These are phyloP conservation scores for Orestias chungarensis DNA, from an alignment of 2,797 vertebrate genomes.

Conservation along the genomic window DNA sequence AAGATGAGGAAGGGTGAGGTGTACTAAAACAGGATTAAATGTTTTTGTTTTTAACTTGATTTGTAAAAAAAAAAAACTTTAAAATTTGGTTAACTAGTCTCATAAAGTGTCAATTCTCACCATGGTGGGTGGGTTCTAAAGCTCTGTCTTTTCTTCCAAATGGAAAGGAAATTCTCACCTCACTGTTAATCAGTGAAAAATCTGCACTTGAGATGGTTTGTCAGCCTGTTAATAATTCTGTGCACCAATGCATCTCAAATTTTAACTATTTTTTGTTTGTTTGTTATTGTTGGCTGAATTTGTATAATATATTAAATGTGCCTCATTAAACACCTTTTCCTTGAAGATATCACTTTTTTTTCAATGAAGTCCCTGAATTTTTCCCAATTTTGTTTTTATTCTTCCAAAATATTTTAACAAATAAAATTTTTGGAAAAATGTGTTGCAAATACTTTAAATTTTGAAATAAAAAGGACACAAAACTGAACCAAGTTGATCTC, in stretches of 20 bases:
- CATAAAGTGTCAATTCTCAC: slow-evolving; percentile 30
- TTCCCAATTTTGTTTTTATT: not conserved
- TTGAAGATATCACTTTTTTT: not conserved
- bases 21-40: slow-evolving; percentile 36
- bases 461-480: no score
- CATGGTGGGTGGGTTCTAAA: slow-evolving; percentile 26
- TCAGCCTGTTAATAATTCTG: not conserved
- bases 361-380: not conserved
- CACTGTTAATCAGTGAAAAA: slow-evolving; percentile 2
- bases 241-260: not conserved
- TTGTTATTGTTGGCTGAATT: not conserved
- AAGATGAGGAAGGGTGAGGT: slow-evolving; percentile 50
- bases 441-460: no score
- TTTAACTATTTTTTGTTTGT: no score
- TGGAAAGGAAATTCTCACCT: slow-evolving; percentile 8
- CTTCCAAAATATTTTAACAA: not conserved
- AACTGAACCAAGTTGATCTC: no score
- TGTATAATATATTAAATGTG: not conserved
- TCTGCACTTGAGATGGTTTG: not conserved
- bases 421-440: not conserved
- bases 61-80: slow-evolving; percentile 29
- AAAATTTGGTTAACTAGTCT: slow-evolving; percentile 31
- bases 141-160: slow-evolving; percentile 6
- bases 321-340: not conserved
- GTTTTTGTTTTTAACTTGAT: slow-evolving; percentile 35